phyloP scores from a whole-genome alignment of 2,888 invertebrate genomes.

The Carcina quercana region DNA sequence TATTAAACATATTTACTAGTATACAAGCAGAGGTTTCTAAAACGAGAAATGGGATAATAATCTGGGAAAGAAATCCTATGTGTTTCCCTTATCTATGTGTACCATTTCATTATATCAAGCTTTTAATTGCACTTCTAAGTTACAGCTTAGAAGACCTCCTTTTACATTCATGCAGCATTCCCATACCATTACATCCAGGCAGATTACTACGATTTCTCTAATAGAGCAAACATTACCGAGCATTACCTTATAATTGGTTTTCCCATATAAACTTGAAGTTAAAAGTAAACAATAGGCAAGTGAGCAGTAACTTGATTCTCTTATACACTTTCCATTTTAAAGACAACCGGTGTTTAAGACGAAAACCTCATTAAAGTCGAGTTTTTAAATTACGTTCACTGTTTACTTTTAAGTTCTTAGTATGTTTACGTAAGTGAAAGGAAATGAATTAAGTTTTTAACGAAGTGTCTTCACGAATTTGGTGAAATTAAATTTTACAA shows the following conservation, averaged over 20 bases:
- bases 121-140: too few relatives aligned
- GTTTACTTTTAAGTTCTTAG: not conserved
- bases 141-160: too few relatives aligned
- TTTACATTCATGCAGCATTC: too few relatives aligned
- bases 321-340: conserved; percentile 8
- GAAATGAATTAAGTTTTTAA: conserved; percentile 1
- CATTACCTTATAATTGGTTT: conserved; percentile 7
- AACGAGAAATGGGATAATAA: too few relatives aligned
- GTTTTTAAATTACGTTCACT: not conserved
- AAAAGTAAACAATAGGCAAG: conserved; percentile 3
- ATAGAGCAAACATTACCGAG: not conserved
- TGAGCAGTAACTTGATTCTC: conserved; percentile 1
- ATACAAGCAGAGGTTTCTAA: too few relatives aligned
- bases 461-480: not conserved
- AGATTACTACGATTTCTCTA: too few relatives aligned
- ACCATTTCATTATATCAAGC: too few relatives aligned
- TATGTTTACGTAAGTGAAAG: conserved; percentile 1
- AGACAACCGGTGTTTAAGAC: not conserved
- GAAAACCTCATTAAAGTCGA: conserved; percentile 1
- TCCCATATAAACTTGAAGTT: too few relatives aligned
- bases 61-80: too few relatives aligned
- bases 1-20: too few relatives aligned
- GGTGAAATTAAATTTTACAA: not conserved
- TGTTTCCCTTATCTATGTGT: too few relatives aligned
- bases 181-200: too few relatives aligned